A percentile compares a stretch with the other conserved stretches of the same genome.
Evolutionary conservation across 2,888 invertebrate species (phyloP).

Genomic region (Eupithecia abbreviata): DNA sequence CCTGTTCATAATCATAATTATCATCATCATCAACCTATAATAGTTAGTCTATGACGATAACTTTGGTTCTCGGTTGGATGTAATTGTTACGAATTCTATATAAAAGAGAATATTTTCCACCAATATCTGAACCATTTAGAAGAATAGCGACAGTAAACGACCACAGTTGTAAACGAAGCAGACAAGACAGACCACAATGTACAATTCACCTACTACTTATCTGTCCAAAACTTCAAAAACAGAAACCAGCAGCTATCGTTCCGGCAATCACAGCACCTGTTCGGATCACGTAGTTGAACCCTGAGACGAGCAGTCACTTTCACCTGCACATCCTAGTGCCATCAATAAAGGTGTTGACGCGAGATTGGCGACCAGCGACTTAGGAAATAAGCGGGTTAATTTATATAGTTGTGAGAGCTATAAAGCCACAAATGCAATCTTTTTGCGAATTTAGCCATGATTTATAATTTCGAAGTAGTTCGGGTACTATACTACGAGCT

Average conservation of each 20-base stretch:
- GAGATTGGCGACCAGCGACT: conserved; percentile 9
- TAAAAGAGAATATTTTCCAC: neutral
- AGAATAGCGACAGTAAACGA: neutral
- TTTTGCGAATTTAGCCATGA: neutral
- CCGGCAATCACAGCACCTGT: conserved; percentile 34
- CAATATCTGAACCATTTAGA: conserved; percentile 6
- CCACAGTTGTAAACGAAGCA: neutral
- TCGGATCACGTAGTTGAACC: conserved; percentile 28
- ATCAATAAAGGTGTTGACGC: conserved; percentile 22
- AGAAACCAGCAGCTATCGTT: conserved; percentile 31
- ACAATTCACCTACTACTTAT: conserved; percentile 18
- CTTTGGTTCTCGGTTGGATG: no score
- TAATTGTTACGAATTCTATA: no score
- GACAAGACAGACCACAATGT: conserved; percentile 16
- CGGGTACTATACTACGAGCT: neutral
- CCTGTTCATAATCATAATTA: no score
- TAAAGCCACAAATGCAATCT: neutral
- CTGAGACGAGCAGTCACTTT: conserved; percentile 40
- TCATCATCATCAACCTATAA: no score
- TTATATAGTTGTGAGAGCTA: neutral
- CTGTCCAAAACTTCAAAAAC: conserved; percentile 16
- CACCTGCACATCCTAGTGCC: conserved; percentile 43
- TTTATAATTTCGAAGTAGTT: neutral
- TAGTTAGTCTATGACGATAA: no score
- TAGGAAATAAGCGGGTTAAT: neutral